Evolutionary conservation across 2,888 invertebrate genomes (phyloP), one percentile per base, ranked within the genome.

Genomic region (Idaea biselata): DNA sequence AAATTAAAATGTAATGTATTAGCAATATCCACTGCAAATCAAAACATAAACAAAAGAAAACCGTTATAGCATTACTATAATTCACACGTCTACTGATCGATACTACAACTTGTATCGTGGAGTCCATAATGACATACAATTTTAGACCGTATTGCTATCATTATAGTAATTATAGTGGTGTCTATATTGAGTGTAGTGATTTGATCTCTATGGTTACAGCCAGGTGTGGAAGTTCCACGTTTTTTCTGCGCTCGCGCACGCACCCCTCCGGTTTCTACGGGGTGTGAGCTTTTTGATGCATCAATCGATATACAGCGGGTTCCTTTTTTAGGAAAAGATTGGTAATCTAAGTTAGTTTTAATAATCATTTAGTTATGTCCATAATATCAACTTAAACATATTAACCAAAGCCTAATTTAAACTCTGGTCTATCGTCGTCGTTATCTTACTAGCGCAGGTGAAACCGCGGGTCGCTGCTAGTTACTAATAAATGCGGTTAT

Each of bases 191-290:
- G 64, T 86, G 82, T 88, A 84, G 86, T 91, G 91, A 92, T 92
- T 92, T 85, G 83, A 88, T 91, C 89, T 79, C 91, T 86, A 92
- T 92, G 90, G 92, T 86, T 83, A 92, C 91, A 67, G 82, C 91
- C 91, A 92, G 91, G 91, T 92, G 91, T 84, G 75, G 72, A 70
- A 77, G 77, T 75, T 73, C 75, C 44, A 7, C 5, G 77, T 70
- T 78, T 85, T 82, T 83, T 78, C 69, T 73, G 74, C 75, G 73
- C 70, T 62, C 59, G 70, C 75, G 79, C 77, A 78, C 73, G 78
- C 82, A 82, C 83, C 85, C 82, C 56, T 56, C 44, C 8, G 14
- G 8, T 44, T 44, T 74, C 73, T 72, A 69, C 60, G 63, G 56
- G 60, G 73, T 70, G 63, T 72, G 68, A 70, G 70, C 70, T 70